phyloP scores from a whole-genome alignment of 1,140 invertebrate species.

The Leptinotarsa defecta region DNA sequence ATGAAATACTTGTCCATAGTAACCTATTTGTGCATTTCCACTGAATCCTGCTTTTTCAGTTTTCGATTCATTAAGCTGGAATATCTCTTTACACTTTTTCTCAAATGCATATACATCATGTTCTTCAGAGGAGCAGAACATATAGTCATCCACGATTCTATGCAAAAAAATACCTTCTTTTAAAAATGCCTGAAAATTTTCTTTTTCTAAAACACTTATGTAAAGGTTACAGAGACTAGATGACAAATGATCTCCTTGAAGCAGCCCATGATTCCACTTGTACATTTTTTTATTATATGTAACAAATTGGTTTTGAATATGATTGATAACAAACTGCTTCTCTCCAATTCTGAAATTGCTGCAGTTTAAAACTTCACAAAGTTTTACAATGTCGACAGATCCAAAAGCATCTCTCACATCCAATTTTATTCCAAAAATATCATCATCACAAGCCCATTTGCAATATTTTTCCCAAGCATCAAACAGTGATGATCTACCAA shows the following conservation, averaged over 20 bases:
- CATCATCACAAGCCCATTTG: background rate
- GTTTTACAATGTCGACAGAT: constrained; percentile 18
- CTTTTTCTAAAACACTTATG: constrained; percentile 24
- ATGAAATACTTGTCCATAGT: constrained; percentile 30
- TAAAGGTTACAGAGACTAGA: constrained; percentile 33
- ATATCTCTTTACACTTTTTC: background rate
- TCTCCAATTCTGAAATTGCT: constrained; percentile 1
- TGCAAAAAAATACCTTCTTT: constrained; percentile 17
- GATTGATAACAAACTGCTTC: constrained; percentile 20
- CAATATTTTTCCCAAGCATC: constrained; percentile 8
- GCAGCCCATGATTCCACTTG: constrained; percentile 31
- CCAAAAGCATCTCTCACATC: constrained; percentile 33
- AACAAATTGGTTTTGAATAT: constrained; percentile 30
- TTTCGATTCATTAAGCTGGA: constrained; percentile 25
- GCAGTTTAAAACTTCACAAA: background rate
- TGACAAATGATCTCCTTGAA: constrained; percentile 33
- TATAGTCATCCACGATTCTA: constrained; percentile 32
- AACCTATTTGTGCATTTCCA: constrained; percentile 16
- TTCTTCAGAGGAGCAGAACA: constrained; percentile 20
- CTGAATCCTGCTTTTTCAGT: background rate
- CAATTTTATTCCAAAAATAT: constrained; percentile 26
- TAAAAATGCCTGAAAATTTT: constrained; percentile 16
- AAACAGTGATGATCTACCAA: constrained; percentile 10
- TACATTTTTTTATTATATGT: constrained; percentile 21
- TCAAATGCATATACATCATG: constrained; percentile 17